Evolutionary conservation across 2,888 invertebrate genomes (phyloP).

Genomic region (Gortyna flavago): DNA sequence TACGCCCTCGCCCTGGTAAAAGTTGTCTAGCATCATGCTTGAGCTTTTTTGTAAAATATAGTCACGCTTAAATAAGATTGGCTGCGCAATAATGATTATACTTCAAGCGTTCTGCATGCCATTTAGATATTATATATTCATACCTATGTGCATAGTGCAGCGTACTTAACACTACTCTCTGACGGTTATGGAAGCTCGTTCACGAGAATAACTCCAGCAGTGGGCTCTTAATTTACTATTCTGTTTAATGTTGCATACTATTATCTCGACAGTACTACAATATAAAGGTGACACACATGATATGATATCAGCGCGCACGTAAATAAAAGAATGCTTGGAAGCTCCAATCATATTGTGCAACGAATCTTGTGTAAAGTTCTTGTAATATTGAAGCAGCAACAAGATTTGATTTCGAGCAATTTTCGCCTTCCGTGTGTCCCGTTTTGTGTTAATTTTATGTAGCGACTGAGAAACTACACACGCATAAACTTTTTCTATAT

Average conservation of each 20-base stretch:
- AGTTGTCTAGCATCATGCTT: slow-evolving; percentile 90
- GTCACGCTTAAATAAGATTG: slow-evolving; percentile 90
- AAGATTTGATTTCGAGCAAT: slow-evolving; percentile 86
- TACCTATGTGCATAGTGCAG: slow-evolving; percentile 90
- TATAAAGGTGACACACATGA: slow-evolving; percentile 88
- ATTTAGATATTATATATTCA: slow-evolving; percentile 90
- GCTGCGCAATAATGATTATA: slow-evolving; percentile 91
- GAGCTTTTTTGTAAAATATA: slow-evolving; percentile 90
- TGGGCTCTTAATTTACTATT: slow-evolving; percentile 77
- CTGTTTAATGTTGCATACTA: slow-evolving; percentile 69
- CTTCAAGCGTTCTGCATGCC: slow-evolving; percentile 91
- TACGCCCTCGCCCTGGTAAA: slow-evolving; percentile 89
- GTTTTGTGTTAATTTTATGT: slow-evolving; percentile 83
- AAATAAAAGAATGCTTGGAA: slow-evolving; percentile 89
- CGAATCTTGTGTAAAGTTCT: slow-evolving; percentile 90
- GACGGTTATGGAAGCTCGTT: slow-evolving; percentile 86
- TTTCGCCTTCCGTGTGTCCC: slow-evolving; percentile 88
- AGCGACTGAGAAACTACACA: slow-evolving; percentile 87
- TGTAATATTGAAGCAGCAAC: slow-evolving; percentile 90
- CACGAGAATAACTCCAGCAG: slow-evolving; percentile 80
- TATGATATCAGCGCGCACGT: slow-evolving; percentile 81
- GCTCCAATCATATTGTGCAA: slow-evolving; percentile 90
- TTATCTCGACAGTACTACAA: slow-evolving; percentile 78
- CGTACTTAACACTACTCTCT: slow-evolving; percentile 87
- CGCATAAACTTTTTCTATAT: slow-evolving; percentile 74